Evolutionary conservation across 2,888 invertebrate genomes (phyloP), one percentile per base, ranked within the genome.

Genomic region (Tetranychus piercei): DNA sequence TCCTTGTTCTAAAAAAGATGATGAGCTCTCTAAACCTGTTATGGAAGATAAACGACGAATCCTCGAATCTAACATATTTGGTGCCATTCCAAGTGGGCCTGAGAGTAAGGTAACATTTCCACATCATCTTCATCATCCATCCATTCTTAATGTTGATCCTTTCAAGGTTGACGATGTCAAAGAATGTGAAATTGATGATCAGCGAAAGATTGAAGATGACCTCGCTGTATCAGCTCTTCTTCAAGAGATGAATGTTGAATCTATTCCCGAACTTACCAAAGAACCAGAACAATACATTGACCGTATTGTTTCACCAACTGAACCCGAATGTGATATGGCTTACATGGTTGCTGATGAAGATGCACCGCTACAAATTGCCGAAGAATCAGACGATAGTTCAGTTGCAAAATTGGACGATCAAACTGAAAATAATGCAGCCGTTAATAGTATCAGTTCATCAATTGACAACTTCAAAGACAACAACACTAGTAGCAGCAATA

Each of bases 1-100:
- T 64, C 76, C 75, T 8, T 78, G 77, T 77, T 76, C 85, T 83
- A 78, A 79, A 44, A 82, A 82, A 67, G 83, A 83, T 79, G 86
- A 85, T 20, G 86, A 86, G 78, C 83, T 81, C 23, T 80, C 83
- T 55, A 55, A 55, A 55, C 69, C 69, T 11, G 34, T 23, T 23
- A 67, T 22, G n/a, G 80, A 82, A 66, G 86, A 86, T 75, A 81
- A 83, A 45, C 73, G 55, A 8, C 73, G 66, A 45, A 11, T 73
- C 22, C 74, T 71, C 18, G 76, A 69, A 69, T 23, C 22, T 69
- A 23, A 69, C 34, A 69, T 69, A 23, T 69, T 69, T 69, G 69
- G 69, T 69, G 69, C 34, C 34, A 73, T 55, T 73, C 64, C 44
- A 64, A 64, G n/a, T n/a, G 44, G 22, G 6, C 55, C 44, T 64